phyloP scores from a whole-genome alignment of 2,113 vertebrate genomes.

The Chamaea fasciata region DNA sequence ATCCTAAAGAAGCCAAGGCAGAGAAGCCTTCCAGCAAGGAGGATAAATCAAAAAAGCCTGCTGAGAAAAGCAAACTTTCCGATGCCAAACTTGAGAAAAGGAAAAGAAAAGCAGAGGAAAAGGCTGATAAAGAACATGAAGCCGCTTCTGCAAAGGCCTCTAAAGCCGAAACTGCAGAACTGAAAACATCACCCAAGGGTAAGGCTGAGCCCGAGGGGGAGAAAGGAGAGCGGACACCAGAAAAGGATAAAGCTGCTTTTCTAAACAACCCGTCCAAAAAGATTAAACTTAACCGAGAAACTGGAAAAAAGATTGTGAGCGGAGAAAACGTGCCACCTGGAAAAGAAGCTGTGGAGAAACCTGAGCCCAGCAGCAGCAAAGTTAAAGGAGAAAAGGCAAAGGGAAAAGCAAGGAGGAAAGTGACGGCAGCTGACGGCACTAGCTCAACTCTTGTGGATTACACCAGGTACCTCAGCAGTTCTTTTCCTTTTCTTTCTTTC shows the following conservation, averaged over 20 bases:
- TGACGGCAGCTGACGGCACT: conserved; percentile 65
- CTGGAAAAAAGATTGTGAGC: conserved; percentile 82
- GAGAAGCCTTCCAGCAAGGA: conserved; percentile 76
- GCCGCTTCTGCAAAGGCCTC: conserved; percentile 51
- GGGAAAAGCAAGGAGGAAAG: conserved; percentile 75
- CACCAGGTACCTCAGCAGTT: conserved; percentile 74
- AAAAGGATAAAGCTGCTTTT: conserved; percentile 69
- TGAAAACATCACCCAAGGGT: conserved; percentile 73
- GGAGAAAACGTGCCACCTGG: conserved; percentile 59
- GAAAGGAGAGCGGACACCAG: conserved; percentile 70
- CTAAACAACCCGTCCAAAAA: conserved; percentile 83
- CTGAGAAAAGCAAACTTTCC: conserved; percentile 72
- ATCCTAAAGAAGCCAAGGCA: conserved; percentile 70
- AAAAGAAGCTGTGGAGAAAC: conserved; percentile 71
- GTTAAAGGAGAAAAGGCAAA: conserved; percentile 73
- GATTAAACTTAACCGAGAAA: conserved; percentile 91
- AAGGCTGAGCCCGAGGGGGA: conserved; percentile 71
- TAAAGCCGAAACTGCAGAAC: conserved; percentile 70
- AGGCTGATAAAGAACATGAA: conserved; percentile 75
- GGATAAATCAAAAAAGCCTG: conserved; percentile 74
- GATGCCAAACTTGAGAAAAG: conserved; percentile 82
- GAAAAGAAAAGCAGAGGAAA: conserved; percentile 81
- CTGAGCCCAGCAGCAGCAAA: conserved; percentile 66
- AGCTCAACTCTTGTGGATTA: conserved; percentile 76
- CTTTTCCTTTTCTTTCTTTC: not conserved